Evolutionary conservation across 1,140 invertebrate species (phyloP).

Genomic region (Pectinophora gossypiella): DNA sequence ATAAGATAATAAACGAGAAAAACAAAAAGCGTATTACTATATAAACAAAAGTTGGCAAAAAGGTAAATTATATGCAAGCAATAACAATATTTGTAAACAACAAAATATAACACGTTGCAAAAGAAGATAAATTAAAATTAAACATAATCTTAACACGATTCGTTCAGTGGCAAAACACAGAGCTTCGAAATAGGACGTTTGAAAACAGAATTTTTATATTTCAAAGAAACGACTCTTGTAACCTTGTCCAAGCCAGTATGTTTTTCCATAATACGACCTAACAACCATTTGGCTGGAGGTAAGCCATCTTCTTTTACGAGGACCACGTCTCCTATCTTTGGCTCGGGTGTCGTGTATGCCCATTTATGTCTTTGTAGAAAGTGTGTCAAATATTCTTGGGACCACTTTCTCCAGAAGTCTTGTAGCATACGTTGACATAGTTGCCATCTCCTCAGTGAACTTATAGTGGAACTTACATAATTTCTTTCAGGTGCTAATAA

Average conservation of each 20-base stretch:
- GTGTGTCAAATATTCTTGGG: background rate
- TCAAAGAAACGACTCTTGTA: background rate
- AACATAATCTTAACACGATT: too few species aligned
- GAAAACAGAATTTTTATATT: background rate
- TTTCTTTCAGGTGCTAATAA: background rate
- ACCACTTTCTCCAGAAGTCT: background rate
- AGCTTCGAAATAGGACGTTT: too few species aligned
- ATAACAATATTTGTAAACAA: too few species aligned
- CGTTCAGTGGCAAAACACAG: too few species aligned
- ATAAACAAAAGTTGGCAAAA: too few species aligned
- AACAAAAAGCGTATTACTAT: too few species aligned
- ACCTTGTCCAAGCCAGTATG: background rate
- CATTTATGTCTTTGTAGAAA: background rate
- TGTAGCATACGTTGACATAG: background rate
- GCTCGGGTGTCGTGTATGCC: background rate
- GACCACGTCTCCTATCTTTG: background rate
- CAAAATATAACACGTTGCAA: too few species aligned
- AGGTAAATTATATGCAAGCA: too few species aligned
- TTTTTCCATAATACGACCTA: background rate
- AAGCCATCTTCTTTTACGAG: background rate
- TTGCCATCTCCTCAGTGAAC: background rate
- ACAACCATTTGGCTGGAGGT: background rate
- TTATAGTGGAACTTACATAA: background rate
- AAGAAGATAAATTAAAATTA: too few species aligned
- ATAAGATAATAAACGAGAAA: too few species aligned